These are phyloP conservation scores for Schizopygopsis pylzovi DNA, from an alignment of 2,797 vertebrate species.

Conservation along the genomic window DNA sequence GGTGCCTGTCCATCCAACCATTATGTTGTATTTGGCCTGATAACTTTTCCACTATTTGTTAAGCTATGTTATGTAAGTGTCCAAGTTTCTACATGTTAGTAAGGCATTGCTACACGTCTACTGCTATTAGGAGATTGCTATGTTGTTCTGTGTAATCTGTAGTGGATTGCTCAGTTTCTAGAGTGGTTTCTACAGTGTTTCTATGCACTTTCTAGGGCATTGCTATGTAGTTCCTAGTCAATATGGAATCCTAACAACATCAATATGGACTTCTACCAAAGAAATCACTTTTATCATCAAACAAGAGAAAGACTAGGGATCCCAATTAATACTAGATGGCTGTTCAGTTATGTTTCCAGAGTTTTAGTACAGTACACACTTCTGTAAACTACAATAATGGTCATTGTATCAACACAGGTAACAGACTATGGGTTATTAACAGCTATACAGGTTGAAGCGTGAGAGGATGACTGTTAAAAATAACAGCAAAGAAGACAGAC, in stretches of 20 bases:
- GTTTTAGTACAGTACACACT: background rate
- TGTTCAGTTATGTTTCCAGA: background rate
- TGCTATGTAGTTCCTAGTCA: background rate
- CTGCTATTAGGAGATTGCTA: background rate
- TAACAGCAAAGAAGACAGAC: background rate
- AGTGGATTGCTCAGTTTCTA: background rate
- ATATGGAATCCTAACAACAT: background rate
- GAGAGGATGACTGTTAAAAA: conserved; percentile 24
- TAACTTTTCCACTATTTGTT: background rate
- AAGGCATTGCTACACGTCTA: background rate
- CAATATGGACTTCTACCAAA: background rate
- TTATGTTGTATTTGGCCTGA: background rate
- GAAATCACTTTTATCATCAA: conserved; percentile 1
- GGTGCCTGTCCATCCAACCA: background rate
- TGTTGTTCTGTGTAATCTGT: background rate
- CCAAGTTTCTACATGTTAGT: background rate
- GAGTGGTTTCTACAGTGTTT: background rate
- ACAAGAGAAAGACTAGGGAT: background rate
- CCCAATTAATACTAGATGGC: background rate
- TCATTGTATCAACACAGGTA: background rate
- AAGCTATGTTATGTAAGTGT: background rate
- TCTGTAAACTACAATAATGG: background rate
- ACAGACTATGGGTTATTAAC: conserved; percentile 58
- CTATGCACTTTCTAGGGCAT: background rate
- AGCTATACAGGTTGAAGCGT: conserved; percentile 40